These are phyloP conservation scores for Pristionchus entomophagus DNA, from an alignment of 2,888 invertebrate genomes.

Conservation along the genomic window DNA sequence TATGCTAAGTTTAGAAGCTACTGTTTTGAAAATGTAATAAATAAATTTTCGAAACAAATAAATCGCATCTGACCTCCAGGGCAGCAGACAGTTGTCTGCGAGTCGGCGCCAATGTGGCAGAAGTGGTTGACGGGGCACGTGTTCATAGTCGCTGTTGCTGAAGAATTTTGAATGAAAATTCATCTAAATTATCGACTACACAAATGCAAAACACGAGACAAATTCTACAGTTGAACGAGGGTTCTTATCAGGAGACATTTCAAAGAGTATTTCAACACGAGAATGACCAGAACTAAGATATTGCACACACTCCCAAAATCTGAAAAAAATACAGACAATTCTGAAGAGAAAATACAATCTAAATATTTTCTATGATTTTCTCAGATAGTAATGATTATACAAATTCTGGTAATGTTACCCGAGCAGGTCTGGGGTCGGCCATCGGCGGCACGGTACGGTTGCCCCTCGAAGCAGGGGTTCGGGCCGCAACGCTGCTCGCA, in stretches of 20 bases:
- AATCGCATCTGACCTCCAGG: constrained; percentile 60
- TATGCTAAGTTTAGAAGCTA: neutral
- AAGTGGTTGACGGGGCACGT: constrained; percentile 73
- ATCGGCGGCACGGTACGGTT: constrained; percentile 72
- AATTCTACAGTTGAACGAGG: no score
- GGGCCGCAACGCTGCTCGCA: constrained; percentile 70
- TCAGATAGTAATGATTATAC: neutral
- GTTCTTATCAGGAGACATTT: no score
- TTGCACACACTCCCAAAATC: no score
- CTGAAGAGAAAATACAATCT: no score
- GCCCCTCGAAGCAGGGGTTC: constrained; percentile 70
- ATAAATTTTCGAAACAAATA: neutral
- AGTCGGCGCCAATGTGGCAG: constrained; percentile 74
- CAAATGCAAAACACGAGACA: no score
- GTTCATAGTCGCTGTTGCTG: constrained; percentile 70
- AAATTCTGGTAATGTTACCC: neutral
- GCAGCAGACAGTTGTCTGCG: constrained; percentile 74
- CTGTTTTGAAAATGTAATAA: constrained; percentile 38
- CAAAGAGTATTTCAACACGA: no score
- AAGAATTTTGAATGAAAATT: no score
- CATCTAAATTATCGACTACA: neutral
- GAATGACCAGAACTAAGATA: no score
- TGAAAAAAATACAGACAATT: no score
- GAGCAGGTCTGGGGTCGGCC: constrained; percentile 72
- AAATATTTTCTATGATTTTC: neutral